Percentiles rank a stretch among this genome's conserved stretches.
Conservation (phyloP, 2,888 invertebrate genomes). For the Ariolimax columbianus region DNA sequence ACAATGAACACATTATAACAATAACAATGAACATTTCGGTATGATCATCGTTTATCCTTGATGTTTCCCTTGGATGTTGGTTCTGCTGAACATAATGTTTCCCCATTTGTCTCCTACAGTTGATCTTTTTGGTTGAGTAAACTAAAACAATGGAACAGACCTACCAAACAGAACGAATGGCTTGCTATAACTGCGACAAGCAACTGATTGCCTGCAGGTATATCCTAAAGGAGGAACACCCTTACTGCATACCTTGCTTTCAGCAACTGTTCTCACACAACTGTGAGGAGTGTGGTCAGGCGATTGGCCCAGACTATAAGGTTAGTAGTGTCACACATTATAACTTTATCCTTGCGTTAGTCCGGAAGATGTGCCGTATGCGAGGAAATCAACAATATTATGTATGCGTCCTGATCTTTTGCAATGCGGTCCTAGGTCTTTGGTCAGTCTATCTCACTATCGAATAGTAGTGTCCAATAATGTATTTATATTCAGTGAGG, state of each 20-base stretch:
- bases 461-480: background rate
- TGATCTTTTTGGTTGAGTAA: conserved; percentile 87
- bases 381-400: too few species aligned
- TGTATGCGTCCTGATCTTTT: background rate
- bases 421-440: background rate
- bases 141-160: conserved; percentile 99
- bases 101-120: conserved; percentile 57
- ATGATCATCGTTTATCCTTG: too few species aligned
- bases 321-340: conserved; percentile 59
- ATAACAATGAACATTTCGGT: too few species aligned
- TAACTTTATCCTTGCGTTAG: background rate
- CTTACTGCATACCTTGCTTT: conserved; percentile 99
- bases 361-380: too few species aligned
- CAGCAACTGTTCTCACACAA: conserved; percentile 99
- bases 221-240: conserved; percentile 98
- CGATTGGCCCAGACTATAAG: conserved; percentile 93
- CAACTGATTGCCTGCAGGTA: conserved; percentile 92
- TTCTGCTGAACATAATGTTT: too few species aligned
- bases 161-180: conserved; percentile 99
- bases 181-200: conserved; percentile 82
- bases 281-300: conserved; percentile 96
- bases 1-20: too few species aligned
- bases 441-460: too few species aligned
- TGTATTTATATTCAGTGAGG: background rate
- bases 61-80: too few species aligned